Conservation (phyloP, 2,888 invertebrate species). For the Melanophora roralis region DNA sequence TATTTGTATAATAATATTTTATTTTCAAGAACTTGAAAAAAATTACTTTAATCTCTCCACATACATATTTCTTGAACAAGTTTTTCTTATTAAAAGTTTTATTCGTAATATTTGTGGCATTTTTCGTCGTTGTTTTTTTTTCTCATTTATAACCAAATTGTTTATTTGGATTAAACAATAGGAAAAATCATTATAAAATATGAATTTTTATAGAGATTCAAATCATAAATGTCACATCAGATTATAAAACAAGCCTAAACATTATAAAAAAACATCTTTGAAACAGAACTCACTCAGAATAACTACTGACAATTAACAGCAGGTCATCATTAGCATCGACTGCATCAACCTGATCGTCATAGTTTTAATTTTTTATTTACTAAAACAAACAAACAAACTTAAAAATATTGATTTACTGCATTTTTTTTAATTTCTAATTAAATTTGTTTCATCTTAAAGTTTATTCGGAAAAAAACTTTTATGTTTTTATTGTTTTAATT, state of each 20-base stretch:
- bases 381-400: background rate
- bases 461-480: background rate
- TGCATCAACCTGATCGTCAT: background rate
- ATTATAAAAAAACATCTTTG: background rate
- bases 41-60: too few relatives aligned
- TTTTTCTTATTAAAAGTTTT: slow-evolving; percentile 8
- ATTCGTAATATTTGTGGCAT: background rate
- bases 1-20: too few relatives aligned
- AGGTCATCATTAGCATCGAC: slow-evolving; percentile 24
- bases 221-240: slow-evolving; percentile 28
- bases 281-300: background rate
- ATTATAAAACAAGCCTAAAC: too few relatives aligned
- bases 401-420: slow-evolving; percentile 24
- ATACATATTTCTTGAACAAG: too few relatives aligned
- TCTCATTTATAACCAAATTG: background rate
- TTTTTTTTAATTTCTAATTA: slow-evolving; percentile 5
- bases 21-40: too few relatives aligned
- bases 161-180: slow-evolving; percentile 31
- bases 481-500: too few relatives aligned
- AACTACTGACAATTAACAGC: slow-evolving; percentile 59
- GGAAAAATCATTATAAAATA: slow-evolving; percentile 49
- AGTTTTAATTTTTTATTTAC: background rate
- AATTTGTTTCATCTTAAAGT: background rate
- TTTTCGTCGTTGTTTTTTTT: background rate
- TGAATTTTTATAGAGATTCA: slow-evolving; percentile 39